Percentiles rank a stretch among this genome's conserved stretches.
These are phyloP conservation scores for Sturmia bella DNA, from an alignment of 2,888 invertebrate genomes.

Conservation along the genomic window DNA sequence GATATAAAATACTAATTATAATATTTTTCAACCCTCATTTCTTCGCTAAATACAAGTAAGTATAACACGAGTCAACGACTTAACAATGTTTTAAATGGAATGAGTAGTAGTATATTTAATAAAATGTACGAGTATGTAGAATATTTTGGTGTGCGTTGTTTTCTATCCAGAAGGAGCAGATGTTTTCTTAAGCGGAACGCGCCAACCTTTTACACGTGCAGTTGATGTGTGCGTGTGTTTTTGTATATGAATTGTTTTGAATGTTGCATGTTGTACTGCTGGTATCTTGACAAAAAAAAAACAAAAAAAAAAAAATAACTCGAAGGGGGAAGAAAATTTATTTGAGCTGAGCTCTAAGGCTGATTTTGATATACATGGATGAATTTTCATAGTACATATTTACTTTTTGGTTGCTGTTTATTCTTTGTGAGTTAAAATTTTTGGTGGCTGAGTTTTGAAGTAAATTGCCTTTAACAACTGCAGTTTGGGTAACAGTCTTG, in stretches of 20 bases:
- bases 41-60: conserved; percentile 22
- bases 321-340: conserved; percentile 60
- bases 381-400: conserved; percentile 64
- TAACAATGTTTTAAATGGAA: conserved; percentile 52
- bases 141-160: conserved; percentile 53
- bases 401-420: conserved; percentile 8
- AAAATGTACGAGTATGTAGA: conserved; percentile 37
- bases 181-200: conserved; percentile 77
- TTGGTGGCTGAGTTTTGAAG: conserved; percentile 49
- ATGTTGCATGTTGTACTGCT: conserved; percentile 60
- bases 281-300: conserved; percentile 51
- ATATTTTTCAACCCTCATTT: conserved; percentile 65
- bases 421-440: conserved; percentile 41
- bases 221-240: conserved; percentile 15
- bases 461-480: conserved; percentile 44
- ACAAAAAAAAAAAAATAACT: conserved; percentile 14
- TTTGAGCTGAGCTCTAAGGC: conserved; percentile 66
- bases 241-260: conserved; percentile 34
- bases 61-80: conserved; percentile 71
- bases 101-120: conserved; percentile 30
- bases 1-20: conserved; percentile 61
- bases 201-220: conserved; percentile 74
- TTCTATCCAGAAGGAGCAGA: conserved; percentile 76
- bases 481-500: conserved; percentile 56
- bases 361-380: conserved; percentile 59